Conservation (phyloP, 2,888 invertebrate genomes). For the Eulithis prunata region DNA sequence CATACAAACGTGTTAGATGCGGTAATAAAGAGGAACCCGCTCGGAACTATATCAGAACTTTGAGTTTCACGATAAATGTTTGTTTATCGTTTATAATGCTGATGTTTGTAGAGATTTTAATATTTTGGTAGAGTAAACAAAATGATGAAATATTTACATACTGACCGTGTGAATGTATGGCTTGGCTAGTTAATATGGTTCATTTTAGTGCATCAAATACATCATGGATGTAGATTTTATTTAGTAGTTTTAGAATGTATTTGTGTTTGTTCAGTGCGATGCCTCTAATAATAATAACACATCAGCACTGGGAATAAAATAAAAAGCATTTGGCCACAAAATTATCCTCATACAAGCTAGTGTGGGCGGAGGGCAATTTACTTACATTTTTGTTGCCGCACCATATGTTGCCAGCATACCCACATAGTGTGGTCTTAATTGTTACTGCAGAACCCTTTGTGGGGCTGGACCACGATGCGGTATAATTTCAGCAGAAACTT, state of each 20-base stretch:
- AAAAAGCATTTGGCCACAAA: conserved; percentile 44
- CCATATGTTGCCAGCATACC: conserved; percentile 52
- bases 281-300: conserved; percentile 27
- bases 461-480: conserved; percentile 48
- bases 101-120: too few species aligned
- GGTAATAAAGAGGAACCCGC: conserved; percentile 66
- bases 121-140: too few species aligned
- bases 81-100: conserved; percentile 36
- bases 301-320: conserved; percentile 27
- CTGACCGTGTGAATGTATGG: too few species aligned
- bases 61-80: conserved; percentile 41
- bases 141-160: too few species aligned
- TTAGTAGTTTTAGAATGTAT: too few species aligned
- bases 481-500: conserved; percentile 53
- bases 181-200: too few species aligned
- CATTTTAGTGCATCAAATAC: too few species aligned
- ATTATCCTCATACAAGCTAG: conserved; percentile 42
- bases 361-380: conserved; percentile 44
- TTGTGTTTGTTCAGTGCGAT: neutral
- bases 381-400: conserved; percentile 52
- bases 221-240: too few species aligned
- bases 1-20: conserved; percentile 77
- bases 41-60: conserved; percentile 58
- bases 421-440: conserved; percentile 53
- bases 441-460: conserved; percentile 54